Evolutionary conservation across 2,113 vertebrate species (phyloP).

Genomic region (Syngnathus scovelli): DNA sequence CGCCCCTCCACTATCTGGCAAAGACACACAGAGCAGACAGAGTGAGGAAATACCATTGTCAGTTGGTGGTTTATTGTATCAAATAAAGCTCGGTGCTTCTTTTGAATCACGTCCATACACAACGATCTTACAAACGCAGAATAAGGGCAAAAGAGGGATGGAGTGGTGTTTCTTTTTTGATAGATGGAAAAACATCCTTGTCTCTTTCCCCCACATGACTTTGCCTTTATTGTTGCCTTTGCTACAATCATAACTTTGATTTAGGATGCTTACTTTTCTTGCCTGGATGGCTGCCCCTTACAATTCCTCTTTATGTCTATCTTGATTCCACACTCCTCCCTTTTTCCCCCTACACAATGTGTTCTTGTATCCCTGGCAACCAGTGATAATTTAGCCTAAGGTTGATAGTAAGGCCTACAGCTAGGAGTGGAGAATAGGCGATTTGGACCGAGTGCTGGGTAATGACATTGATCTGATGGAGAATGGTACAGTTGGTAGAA

Average conservation of each 20-base stretch:
- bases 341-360: conserved; percentile 49
- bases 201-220: conserved; percentile 19
- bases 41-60: conserved; percentile 57
- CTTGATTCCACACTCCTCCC: conserved; percentile 52
- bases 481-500: background rate
- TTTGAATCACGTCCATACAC: conserved; percentile 28
- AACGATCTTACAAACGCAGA: conserved; percentile 35
- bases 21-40: conserved; percentile 43
- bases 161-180: conserved; percentile 35
- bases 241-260: conserved; percentile 31
- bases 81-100: conserved; percentile 23
- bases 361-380: conserved; percentile 73
- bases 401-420: conserved; percentile 60
- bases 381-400: conserved; percentile 67
- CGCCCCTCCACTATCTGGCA: conserved; percentile 42
- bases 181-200: conserved; percentile 12
- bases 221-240: conserved; percentile 31
- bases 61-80: conserved; percentile 48
- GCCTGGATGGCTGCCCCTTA: conserved; percentile 35
- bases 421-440: conserved; percentile 41
- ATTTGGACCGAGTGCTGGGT: conserved; percentile 40
- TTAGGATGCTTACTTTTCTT: conserved; percentile 36
- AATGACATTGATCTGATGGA: background rate
- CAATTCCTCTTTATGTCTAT: conserved; percentile 40
- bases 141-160: conserved; percentile 25